These are phyloP conservation scores for Holothuria leucospilota DNA, from an alignment of 53 echinoderm and acorn worm genomes.

Conservation along the genomic window DNA sequence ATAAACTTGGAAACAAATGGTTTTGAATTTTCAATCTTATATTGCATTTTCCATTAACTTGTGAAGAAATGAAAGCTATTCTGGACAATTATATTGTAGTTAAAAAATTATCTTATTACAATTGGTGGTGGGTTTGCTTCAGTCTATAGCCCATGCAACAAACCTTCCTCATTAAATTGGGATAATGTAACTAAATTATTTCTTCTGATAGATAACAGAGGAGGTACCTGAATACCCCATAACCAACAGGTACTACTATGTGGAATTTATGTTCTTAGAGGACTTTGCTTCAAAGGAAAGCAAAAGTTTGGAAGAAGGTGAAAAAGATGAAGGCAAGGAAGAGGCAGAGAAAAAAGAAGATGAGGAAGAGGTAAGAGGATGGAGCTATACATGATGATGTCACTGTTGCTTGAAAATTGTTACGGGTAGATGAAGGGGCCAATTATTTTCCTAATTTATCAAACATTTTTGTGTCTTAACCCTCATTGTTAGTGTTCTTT, in stretches of 20 bases:
- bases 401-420: too few relatives aligned
- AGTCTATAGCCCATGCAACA: too few relatives aligned
- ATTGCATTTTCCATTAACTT: too few relatives aligned
- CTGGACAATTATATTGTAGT: background rate
- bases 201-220: conserved; percentile 67
- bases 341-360: conserved; percentile 23
- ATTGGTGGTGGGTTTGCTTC: background rate
- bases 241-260: conserved; percentile 88
- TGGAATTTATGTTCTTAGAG: conserved; percentile 91
- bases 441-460: too few relatives aligned
- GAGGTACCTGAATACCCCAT: conserved; percentile 90
- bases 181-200: too few relatives aligned
- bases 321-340: conserved; percentile 69
- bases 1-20: too few relatives aligned
- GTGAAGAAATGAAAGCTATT: too few relatives aligned
- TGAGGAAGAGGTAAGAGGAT: background rate
- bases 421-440: too few relatives aligned
- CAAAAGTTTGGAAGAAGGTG: conserved; percentile 44
- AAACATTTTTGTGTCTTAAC: too few relatives aligned
- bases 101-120: background rate
- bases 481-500: too few relatives aligned
- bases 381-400: background rate
- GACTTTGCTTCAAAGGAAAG: conserved; percentile 62
- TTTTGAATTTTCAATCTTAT: too few relatives aligned
- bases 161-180: too few relatives aligned